Percentiles rank a stretch among this genome's conserved stretches.
Evolutionary conservation across 2,113 vertebrate genomes (phyloP).

Genomic region (Callaeas wilsoni): DNA sequence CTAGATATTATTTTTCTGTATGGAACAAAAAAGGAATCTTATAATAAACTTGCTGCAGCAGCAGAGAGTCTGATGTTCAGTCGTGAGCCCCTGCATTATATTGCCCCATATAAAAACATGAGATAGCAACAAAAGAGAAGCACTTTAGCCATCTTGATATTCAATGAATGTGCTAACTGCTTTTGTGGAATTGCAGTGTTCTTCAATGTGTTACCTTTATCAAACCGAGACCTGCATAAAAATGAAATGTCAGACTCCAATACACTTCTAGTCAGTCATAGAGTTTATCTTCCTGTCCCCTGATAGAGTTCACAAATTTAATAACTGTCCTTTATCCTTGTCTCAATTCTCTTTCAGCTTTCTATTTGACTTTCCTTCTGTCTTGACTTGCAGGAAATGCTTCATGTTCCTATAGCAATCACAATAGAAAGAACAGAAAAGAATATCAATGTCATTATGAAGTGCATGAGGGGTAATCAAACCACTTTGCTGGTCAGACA

Average conservation of each 20-base stretch:
- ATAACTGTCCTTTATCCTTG: constrained; percentile 74
- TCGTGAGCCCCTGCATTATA: constrained; percentile 38
- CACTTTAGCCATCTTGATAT: constrained; percentile 52
- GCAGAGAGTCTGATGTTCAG: constrained; percentile 20
- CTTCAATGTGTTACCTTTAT: constrained; percentile 68
- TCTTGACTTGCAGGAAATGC: constrained; percentile 61
- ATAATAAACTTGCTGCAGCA: constrained; percentile 28
- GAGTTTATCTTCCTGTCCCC: constrained; percentile 75
- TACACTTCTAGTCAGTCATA: constrained; percentile 63
- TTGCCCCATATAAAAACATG: constrained; percentile 42
- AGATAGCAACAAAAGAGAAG: constrained; percentile 42
- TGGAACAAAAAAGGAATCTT: neutral
- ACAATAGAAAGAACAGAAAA: constrained; percentile 42
- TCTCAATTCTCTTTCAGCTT: constrained; percentile 66
- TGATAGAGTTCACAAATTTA: constrained; percentile 77
- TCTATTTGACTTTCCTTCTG: constrained; percentile 56
- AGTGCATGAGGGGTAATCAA: constrained; percentile 24
- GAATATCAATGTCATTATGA: constrained; percentile 33
- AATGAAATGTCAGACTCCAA: constrained; percentile 76
- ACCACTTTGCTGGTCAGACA: constrained; percentile 20
- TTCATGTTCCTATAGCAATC: constrained; percentile 49
- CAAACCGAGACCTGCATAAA: constrained; percentile 68
- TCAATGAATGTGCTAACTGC: constrained; percentile 61
- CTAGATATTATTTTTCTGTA: neutral
- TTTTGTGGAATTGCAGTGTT: constrained; percentile 54